Base-by-base conservation (phyloP, 2,888 invertebrate species). In the Thereva nobilitata region DNA sequence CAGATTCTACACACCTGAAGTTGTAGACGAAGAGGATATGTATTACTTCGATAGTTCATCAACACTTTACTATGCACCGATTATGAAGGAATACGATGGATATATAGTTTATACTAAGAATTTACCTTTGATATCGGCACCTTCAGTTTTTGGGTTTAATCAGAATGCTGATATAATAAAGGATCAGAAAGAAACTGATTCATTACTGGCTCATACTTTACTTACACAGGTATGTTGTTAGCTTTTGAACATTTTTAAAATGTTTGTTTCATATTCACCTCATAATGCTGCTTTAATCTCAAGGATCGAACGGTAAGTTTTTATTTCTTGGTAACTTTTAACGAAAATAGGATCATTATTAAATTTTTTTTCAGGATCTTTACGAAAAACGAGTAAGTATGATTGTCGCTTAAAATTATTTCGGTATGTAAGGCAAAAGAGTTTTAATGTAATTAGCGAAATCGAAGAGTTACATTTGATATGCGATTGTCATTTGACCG, bases 131-230 rank as follows among this genome's bases (percentile, higher is more conserved):
- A 87, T 87, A 37, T 89, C 94, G 10, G 85, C 88, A 65, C 95
- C 96, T 0, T 87, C 88, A 69, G 91, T 96, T 47, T 96, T 95
- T 80, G 96, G 96, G 8, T 92, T 96, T 86, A 90, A 96, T 79
- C 87, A 92, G 67, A 96, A 96, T 82, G 95, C 95, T 0, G 94
- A 95, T 75, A 93, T 96, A 74, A 89, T 92, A 75, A 93, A 94
- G 78, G 95, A 96, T 79, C 90, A 93, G 79, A 88, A 91, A 73
- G 95, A 96, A 77, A 92, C 93, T 0, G 86, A 87, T 73, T 85
- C 89, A 68, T 77, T 97, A 65, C 87, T 95, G 66, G 80, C 83
- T 66, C 93, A 89, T 10, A 87, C 89, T 9, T 80, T 92, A 65
- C 79, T 90, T 5, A 93, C 93, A 9, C 93, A 93, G 88, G 93